Evolutionary conservation across 2,113 vertebrate genomes (phyloP).

Genomic region (Alaudala cheleensis): DNA sequence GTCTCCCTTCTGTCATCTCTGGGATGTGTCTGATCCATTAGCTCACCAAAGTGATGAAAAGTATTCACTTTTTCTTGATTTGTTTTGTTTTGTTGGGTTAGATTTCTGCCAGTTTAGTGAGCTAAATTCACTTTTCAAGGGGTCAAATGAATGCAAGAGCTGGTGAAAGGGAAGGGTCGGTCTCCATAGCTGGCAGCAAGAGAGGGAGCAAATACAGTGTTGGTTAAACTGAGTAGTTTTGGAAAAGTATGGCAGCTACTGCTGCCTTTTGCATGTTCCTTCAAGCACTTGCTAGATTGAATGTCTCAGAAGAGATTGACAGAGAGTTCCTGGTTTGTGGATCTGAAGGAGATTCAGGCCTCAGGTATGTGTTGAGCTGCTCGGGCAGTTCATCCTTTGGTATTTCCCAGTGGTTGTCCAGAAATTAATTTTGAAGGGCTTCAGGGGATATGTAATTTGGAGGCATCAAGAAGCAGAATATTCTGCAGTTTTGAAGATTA

Average conservation of each 20-base stretch:
- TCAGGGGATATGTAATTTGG: neutral
- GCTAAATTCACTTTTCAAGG: constrained; percentile 37
- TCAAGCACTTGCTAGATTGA: neutral
- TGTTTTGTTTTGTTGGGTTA: constrained; percentile 41
- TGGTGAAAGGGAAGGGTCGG: constrained; percentile 40
- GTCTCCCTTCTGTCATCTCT: constrained; percentile 48
- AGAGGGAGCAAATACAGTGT: neutral
- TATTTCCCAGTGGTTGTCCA: neutral
- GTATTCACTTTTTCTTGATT: constrained; percentile 52
- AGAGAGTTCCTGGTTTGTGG: neutral
- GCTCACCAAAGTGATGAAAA: constrained; percentile 58
- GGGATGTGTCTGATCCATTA: constrained; percentile 42
- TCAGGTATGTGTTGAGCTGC: neutral
- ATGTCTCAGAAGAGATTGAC: neutral
- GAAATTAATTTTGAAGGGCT: neutral
- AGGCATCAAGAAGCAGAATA: neutral
- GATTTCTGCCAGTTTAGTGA: constrained; percentile 36
- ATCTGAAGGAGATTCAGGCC: neutral
- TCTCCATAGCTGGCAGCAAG: constrained; percentile 10
- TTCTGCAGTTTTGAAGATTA: neutral
- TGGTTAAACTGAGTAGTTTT: neutral
- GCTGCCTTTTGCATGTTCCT: neutral
- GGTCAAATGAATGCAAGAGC: constrained; percentile 11
- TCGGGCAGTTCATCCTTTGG: neutral
- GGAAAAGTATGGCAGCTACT: neutral